Evolutionary conservation across 2,797 vertebrate genomes (phyloP).

Genomic region (Moxostoma hubbsi): DNA sequence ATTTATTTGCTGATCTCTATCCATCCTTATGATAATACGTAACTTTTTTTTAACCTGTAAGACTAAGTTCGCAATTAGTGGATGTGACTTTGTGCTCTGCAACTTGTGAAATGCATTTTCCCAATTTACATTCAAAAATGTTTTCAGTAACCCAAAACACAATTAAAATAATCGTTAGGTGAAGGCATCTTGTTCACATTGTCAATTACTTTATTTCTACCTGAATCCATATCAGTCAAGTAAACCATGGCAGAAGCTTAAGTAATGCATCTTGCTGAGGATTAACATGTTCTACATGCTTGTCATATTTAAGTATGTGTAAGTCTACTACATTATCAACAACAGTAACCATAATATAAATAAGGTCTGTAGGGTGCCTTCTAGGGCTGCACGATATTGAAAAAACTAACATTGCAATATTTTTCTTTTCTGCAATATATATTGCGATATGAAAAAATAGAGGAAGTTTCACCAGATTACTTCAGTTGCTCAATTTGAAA

Average conservation of each 20-base stretch:
- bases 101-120: too few species aligned
- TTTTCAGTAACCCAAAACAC: neutral
- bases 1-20: neutral
- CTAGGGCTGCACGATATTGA: neutral
- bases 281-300: neutral
- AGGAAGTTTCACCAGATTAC: too few species aligned
- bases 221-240: too few species aligned
- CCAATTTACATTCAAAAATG: neutral
- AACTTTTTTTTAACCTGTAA: too few species aligned
- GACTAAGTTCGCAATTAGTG: too few species aligned
- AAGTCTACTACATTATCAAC: neutral
- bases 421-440: neutral
- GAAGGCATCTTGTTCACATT: slow-evolving; percentile 1
- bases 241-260: neutral
- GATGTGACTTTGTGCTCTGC: too few species aligned
- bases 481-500: too few species aligned
- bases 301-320: neutral
- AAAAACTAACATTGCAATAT: too few species aligned
- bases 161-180: slow-evolving; percentile 1
- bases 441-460: too few species aligned
- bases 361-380: neutral
- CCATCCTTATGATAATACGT: too few species aligned
- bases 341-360: slow-evolving; percentile 1
- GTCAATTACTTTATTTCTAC: slow-evolving; percentile 3
- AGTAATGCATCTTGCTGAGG: neutral